Evolutionary conservation across 2,113 vertebrate species (phyloP), one percentile per base, ranked within the genome.

Genomic region (Platysteira castanea): DNA sequence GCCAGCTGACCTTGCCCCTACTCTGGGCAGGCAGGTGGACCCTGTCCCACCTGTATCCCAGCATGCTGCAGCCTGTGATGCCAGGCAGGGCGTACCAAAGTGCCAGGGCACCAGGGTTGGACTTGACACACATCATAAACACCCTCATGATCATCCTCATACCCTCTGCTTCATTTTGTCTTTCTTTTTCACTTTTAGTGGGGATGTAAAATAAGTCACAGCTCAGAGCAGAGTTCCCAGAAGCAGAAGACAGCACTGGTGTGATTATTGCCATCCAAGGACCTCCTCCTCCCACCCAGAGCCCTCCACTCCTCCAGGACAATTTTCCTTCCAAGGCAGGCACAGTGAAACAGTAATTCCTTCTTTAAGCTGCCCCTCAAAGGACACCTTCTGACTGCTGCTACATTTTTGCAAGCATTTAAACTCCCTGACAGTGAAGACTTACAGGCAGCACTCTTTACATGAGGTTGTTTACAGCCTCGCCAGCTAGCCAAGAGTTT

Each of bases 401-500:
- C 87, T 70, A 35, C 24, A 37, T 42, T 84, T 88, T 50, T 92
- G 60, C 56, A 89, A 56, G 76, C 73, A 57, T 90, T 92, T 71
- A 70, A 71, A 28, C 73, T 81, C 31, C 44, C 57, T 79, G 93
- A 96, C 96, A 96, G 83, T 96, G 96, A 96, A 59, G 93, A 73
- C 76, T 96, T 84, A 69, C 96, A 97, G 96, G 86, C 93, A 87
- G 37, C 76, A 67, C 92, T 87, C 90, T 68, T 86, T 61, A 73
- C 56, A 64, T 28, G 69, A 96, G 93, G 83, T 94, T 96, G 96
- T 97, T 97, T 96, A 95, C 92, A 97, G 83, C 77, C 69, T 93
- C 10, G 0, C 47, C 28, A 4, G n/a, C 88, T 75, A 90, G 96
- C 95, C 96, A 96, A 96, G 88, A 87, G 85, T 91, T 97, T 95